phyloP scores from a whole-genome alignment of 1,140 invertebrate genomes.

The Aphelinus atriplicis region DNA sequence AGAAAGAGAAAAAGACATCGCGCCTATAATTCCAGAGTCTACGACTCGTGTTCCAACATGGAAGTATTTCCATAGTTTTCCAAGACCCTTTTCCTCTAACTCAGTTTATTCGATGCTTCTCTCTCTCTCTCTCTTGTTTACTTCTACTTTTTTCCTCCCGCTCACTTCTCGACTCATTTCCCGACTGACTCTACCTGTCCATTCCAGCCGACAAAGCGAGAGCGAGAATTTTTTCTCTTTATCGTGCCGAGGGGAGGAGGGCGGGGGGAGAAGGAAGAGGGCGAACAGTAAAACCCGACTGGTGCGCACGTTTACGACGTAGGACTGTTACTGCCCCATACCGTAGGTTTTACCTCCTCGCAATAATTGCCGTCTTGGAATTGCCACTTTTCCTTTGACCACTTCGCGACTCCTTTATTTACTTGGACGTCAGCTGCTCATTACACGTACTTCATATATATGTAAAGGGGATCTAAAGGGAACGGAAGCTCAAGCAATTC shows the following conservation, averaged over 20 bases:
- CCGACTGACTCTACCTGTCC: no score
- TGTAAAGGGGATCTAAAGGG: no score
- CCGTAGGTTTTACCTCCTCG: background rate
- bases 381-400: background rate
- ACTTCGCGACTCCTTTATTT: constrained; percentile 5
- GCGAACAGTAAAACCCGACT: background rate
- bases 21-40: constrained; percentile 1
- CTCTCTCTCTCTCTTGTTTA: no score
- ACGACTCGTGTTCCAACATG: background rate
- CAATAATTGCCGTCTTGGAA: constrained; percentile 16
- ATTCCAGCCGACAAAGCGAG: no score
- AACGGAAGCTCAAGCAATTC: no score
- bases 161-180: no score
- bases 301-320: background rate
- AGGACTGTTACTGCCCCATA: background rate
- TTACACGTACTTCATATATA: background rate
- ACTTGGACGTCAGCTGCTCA: background rate
- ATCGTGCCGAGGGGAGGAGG: no score
- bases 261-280: background rate
- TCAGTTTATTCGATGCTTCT: background rate
- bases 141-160: no score
- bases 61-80: constrained; percentile 24
- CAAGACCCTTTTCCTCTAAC: background rate
- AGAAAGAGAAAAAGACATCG: background rate
- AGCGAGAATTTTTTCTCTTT: no score